Conservation (phyloP, 2,797 vertebrate genomes). For the Leptatherina wallacei region DNA sequence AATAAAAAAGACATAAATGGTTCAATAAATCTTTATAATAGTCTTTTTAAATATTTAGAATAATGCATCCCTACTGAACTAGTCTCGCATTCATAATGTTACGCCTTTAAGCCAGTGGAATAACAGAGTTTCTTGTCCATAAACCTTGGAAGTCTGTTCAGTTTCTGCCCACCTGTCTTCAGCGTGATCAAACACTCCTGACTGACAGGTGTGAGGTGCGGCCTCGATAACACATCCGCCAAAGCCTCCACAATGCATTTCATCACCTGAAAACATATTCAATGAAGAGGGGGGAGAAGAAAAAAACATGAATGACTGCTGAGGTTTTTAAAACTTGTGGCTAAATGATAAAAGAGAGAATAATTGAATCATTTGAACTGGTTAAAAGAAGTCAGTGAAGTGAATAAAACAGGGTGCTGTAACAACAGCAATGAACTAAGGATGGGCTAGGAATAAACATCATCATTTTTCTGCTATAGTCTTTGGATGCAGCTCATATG, state of each 20-base stretch:
- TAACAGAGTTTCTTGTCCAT: too few relatives aligned
- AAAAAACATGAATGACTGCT: neutral
- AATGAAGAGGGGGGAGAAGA: neutral
- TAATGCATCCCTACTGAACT: neutral
- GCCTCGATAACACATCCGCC: conserved; percentile 90
- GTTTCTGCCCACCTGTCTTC: conserved; percentile 85
- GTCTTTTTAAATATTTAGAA: too few relatives aligned
- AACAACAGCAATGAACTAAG: neutral
- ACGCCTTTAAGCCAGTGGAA: too few relatives aligned
- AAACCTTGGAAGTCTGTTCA: neutral
- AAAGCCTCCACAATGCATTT: conserved; percentile 94
- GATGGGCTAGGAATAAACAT: neutral
- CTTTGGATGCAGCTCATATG: conserved; percentile 18
- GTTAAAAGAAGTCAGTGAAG: neutral
- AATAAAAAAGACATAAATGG: neutral
- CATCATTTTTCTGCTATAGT: neutral
- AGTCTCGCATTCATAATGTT: neutral
- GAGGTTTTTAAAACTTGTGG: neutral
- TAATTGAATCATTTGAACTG: neutral
- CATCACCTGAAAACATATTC: conserved; percentile 86
- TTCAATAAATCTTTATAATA: too few relatives aligned
- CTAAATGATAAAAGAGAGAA: neutral
- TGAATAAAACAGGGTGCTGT: neutral
- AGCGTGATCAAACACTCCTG: conserved; percentile 89
- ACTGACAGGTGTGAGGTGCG: conserved; percentile 87